Percentiles rank a stretch among this genome's conserved stretches.
Evolutionary conservation across 2,797 vertebrate species (phyloP).

Genomic region (Urocyon cinereoargenteus): DNA sequence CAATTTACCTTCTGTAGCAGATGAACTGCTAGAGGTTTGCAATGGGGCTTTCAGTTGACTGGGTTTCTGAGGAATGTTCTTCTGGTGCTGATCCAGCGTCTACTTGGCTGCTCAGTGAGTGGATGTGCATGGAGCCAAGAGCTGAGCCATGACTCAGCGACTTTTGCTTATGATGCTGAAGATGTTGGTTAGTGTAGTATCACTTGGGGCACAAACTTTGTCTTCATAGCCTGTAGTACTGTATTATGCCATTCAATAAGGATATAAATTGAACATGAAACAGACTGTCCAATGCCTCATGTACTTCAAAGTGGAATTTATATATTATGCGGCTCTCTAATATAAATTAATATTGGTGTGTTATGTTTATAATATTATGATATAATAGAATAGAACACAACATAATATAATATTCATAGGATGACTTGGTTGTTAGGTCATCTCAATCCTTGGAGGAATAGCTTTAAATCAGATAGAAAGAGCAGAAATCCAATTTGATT

Average conservation of each 20-base stretch:
- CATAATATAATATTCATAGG: neutral
- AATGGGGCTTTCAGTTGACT: neutral
- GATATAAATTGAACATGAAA: neutral
- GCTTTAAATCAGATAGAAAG: neutral
- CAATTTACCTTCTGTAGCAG: neutral
- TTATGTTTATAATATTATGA: neutral
- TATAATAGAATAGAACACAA: no score
- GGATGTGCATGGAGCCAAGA: neutral
- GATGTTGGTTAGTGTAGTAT: rapidly evolving
- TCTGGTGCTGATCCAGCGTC: neutral
- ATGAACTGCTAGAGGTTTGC: neutral
- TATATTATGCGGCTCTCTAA: no score
- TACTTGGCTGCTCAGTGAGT: neutral
- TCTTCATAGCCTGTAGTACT: neutral
- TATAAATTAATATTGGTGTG: neutral
- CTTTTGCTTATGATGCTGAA: no score
- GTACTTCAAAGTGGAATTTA: neutral
- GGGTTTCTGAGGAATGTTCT: neutral
- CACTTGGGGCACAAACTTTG: neutral
- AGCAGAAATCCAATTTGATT: neutral
- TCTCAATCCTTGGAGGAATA: neutral
- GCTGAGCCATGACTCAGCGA: neutral
- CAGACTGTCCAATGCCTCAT: no score
- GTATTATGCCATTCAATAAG: neutral
- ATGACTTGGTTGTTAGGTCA: neutral